Conservation (phyloP, 2,113 vertebrate genomes). For the Montifringilla adamsi region DNA sequence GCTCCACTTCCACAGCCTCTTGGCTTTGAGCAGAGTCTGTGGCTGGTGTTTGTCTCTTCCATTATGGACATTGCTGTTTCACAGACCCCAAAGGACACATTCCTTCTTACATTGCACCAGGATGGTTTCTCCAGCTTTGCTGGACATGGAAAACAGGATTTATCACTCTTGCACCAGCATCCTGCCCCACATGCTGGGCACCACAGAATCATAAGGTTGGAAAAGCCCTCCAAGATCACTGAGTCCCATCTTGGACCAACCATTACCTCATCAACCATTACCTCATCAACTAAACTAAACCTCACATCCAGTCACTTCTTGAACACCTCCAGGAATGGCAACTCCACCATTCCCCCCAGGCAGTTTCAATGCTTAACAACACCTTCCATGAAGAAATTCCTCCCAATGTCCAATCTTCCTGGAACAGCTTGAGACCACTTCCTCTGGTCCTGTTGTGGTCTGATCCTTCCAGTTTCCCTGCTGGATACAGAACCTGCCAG, state of each 20-base stretch:
- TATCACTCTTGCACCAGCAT: rapidly evolving
- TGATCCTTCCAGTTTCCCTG: not conserved
- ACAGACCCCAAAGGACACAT: not conserved
- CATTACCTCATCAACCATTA: not conserved
- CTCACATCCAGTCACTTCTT: not conserved
- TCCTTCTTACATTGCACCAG: not conserved
- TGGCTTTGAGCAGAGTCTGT: not conserved
- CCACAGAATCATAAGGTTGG: too few relatives aligned
- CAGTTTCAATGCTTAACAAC: not conserved
- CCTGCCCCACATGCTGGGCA: not conserved
- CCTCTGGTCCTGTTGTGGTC: not conserved
- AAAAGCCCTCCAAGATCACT: not conserved
- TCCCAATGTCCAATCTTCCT: not conserved
- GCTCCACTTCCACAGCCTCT: not conserved
- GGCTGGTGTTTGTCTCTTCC: not conserved
- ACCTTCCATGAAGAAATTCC: not conserved
- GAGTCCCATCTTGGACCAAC: not conserved
- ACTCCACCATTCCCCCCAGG: not conserved
- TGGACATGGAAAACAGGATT: not conserved
- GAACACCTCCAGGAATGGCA: not conserved
- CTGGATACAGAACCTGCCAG: not conserved
- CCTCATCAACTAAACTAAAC: not conserved
- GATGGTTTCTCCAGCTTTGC: not conserved
- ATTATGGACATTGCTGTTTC: not conserved
- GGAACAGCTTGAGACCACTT: not conserved